Percentiles rank a stretch among this genome's conserved stretches.
Evolutionary conservation across 2,888 invertebrate genomes (phyloP).

Genomic region (Vanessa cardui): DNA sequence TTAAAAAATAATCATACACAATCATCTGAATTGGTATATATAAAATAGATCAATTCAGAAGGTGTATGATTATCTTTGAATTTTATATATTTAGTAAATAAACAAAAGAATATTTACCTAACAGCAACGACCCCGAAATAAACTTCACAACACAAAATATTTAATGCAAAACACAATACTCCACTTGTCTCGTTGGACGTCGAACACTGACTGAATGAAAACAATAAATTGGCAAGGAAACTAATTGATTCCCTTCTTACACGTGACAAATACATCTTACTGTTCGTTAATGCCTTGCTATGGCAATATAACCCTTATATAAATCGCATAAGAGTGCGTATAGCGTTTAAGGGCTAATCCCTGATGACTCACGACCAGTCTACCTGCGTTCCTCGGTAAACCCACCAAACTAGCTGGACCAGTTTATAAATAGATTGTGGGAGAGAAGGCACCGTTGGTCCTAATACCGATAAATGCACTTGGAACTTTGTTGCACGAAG

Average conservation of each 20-base stretch:
- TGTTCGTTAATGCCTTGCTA: conserved; percentile 17
- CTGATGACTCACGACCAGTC: conserved; percentile 37
- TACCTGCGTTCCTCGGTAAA: conserved; percentile 44
- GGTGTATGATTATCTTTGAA: too few species aligned
- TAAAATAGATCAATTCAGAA: too few species aligned
- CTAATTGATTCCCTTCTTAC: conserved; percentile 45
- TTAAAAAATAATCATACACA: not conserved
- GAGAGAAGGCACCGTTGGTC: conserved; percentile 43
- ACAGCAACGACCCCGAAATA: conserved; percentile 29
- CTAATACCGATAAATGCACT: conserved; percentile 29
- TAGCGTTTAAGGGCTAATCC: conserved; percentile 10
- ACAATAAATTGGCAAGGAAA: conserved; percentile 48
- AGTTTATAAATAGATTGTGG: conserved; percentile 47
- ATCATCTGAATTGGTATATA: not conserved
- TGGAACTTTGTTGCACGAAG: conserved; percentile 8
- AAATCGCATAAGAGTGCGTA: not conserved
- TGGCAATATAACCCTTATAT: conserved; percentile 22
- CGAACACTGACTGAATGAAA: conserved; percentile 47
- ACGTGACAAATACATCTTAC: conserved; percentile 31
- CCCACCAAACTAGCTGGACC: conserved; percentile 43
- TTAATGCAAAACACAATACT: conserved; percentile 36
- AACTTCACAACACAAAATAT: conserved; percentile 18
- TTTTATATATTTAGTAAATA: conserved; percentile 12
- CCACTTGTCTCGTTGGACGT: conserved; percentile 40
- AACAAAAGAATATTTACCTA: conserved; percentile 37